phyloP scores from a whole-genome alignment of 2,113 vertebrate genomes.

The Takifugu bimaculatus region DNA sequence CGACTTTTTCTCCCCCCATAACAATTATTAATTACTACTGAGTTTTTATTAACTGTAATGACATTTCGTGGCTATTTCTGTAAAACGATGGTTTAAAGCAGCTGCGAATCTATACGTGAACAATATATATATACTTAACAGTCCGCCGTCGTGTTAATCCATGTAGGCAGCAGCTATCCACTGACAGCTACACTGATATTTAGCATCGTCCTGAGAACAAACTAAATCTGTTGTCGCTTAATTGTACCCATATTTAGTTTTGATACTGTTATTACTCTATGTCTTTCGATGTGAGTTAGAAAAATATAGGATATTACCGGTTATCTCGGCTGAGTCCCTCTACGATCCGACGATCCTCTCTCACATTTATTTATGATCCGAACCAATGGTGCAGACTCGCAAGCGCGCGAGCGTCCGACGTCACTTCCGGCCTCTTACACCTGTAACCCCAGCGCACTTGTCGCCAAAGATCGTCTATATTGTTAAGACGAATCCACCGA shows the following conservation, averaged over 20 bases:
- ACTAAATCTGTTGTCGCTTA: background rate
- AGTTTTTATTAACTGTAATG: no score
- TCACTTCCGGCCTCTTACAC: conserved; percentile 72
- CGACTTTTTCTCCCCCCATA: no score
- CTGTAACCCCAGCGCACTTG: conserved; percentile 45
- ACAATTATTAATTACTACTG: no score
- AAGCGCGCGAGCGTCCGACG: conserved; percentile 58
- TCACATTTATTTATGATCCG: conserved; percentile 43
- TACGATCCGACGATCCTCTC: conserved; percentile 19
- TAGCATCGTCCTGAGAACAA: background rate
- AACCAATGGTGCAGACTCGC: conserved; percentile 44
- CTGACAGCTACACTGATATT: conserved; percentile 38
- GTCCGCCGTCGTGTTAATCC: conserved; percentile 16
- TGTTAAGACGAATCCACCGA: accelerated
- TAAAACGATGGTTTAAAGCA: background rate
- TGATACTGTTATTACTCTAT: accelerated
- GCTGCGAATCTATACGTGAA: conserved; percentile 5
- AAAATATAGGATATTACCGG: conserved; percentile 31
- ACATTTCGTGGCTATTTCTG: background rate
- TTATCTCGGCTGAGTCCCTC: background rate
- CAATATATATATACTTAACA: background rate
- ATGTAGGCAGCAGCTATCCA: background rate
- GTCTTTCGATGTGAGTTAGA: background rate
- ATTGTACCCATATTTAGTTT: background rate
- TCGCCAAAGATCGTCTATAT: conserved; percentile 46